phyloP scores from a whole-genome alignment of 2,888 invertebrate species.

The Melinopterus prodromus region DNA sequence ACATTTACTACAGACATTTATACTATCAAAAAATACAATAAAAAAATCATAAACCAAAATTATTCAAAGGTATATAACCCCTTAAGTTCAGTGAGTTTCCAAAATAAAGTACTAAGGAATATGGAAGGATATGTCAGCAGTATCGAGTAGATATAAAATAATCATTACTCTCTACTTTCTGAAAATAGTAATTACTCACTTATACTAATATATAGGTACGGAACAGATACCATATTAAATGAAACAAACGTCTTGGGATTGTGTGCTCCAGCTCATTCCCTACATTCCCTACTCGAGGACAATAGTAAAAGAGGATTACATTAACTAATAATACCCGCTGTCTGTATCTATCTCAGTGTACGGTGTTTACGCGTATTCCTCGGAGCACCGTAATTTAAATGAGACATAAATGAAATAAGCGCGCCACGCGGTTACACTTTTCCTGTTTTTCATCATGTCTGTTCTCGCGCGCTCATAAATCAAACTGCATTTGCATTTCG shows the following conservation, averaged over 20 bases:
- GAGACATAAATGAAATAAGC: conserved; percentile 4
- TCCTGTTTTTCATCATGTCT: not conserved
- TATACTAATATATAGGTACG: not conserved
- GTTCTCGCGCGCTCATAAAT: not conserved
- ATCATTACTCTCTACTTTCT: not conserved
- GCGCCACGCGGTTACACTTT: not conserved
- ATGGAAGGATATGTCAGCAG: no score
- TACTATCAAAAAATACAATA: no score
- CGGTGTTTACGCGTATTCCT: not conserved
- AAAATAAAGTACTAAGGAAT: no score
- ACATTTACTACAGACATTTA: no score
- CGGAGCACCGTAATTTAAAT: not conserved
- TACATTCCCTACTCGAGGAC: no score
- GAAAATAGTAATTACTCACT: not conserved
- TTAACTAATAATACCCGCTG: conserved; percentile 16
- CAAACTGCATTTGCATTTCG: not conserved
- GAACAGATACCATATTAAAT: not conserved
- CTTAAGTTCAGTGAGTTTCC: no score
- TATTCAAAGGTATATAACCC: no score
- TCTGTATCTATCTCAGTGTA: not conserved
- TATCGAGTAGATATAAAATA: no score
- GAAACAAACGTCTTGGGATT: not conserved
- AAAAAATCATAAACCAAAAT: no score
- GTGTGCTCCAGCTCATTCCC: not conserved
- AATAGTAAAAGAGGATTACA: conserved; percentile 19